A percentile compares a stretch with the other conserved stretches of the same genome.
Evolutionary conservation across 2,888 invertebrate genomes (phyloP).

Genomic region (Tetheella fluctuosa): DNA sequence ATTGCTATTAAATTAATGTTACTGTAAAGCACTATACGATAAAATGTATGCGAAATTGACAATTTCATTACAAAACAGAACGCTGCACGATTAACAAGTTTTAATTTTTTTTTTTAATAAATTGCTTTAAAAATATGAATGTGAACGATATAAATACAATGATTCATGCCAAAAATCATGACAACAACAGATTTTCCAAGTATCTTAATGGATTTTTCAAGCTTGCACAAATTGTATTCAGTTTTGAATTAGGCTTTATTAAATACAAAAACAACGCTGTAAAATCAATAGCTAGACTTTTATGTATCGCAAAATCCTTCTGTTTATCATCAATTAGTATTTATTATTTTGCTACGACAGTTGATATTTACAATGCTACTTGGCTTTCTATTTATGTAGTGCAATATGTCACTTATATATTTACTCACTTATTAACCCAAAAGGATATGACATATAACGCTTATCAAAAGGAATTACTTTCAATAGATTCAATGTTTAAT

Average conservation of each 20-base stretch:
- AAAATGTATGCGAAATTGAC: too few species aligned
- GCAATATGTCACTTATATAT: not conserved
- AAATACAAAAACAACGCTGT: conserved; percentile 11
- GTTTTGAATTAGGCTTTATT: conserved; percentile 17
- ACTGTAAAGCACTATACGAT: too few species aligned
- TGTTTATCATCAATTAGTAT: not conserved
- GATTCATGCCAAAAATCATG: not conserved
- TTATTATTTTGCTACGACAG: not conserved
- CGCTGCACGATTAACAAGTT: too few species aligned
- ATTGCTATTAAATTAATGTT: too few species aligned
- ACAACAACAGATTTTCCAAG: conserved; percentile 6
- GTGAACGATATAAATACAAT: not conserved
- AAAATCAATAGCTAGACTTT: not conserved
- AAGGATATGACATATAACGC: not conserved
- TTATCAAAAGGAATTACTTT: conserved; percentile 14
- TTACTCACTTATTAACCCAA: not conserved
- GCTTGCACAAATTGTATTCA: conserved; percentile 11
- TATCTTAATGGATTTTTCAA: conserved; percentile 8
- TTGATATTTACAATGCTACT: not conserved
- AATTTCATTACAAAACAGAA: too few species aligned
- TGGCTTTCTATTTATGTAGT: not conserved
- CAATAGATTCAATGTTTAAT: conserved; percentile 14
- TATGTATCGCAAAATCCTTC: conserved; percentile 8
- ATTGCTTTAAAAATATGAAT: too few species aligned
- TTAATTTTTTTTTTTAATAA: too few species aligned